Conservation (phyloP, 2,113 vertebrate genomes). For the Mesoclemmys tuberculata region DNA sequence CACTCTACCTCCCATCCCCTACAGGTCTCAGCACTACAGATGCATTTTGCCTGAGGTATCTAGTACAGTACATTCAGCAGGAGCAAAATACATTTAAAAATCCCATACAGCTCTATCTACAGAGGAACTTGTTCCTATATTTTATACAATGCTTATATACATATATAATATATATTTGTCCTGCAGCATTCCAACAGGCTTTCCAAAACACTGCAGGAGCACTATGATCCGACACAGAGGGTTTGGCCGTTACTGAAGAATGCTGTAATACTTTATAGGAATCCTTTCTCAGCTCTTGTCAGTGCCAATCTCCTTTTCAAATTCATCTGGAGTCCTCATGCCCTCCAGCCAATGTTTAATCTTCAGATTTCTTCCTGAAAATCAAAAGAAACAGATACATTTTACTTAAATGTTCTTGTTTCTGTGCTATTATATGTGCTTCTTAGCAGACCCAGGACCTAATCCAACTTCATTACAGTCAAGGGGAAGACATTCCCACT, state of each 20-base stretch:
- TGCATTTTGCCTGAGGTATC: neutral
- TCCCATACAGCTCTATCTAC: neutral
- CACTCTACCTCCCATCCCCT: fast-evolving
- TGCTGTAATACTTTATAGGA: fast-evolving
- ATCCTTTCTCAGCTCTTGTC: neutral
- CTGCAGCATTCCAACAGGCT: too few relatives aligned
- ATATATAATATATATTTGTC: neutral
- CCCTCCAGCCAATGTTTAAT: neutral
- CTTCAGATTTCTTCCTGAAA: constrained; percentile 32
- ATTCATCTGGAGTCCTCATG: constrained; percentile 31
- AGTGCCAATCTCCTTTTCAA: neutral
- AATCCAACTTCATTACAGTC: neutral
- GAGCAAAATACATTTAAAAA: constrained; percentile 16
- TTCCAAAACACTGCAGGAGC: neutral
- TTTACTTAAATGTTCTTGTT: constrained; percentile 25
- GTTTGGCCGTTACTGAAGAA: neutral
- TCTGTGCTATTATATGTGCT: constrained; percentile 6
- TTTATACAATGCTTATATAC: too few relatives aligned
- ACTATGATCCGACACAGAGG: neutral
- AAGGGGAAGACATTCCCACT: neutral
- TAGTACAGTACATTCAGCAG: fast-evolving
- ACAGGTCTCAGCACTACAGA: neutral
- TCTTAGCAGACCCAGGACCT: constrained; percentile 4
- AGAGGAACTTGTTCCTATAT: neutral
- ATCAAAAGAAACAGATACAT: neutral